A percentile compares a stretch with the other conserved stretches of the same genome.
phyloP scores from a whole-genome alignment of 2,113 vertebrate genomes.

The Peromyscus californicus region DNA sequence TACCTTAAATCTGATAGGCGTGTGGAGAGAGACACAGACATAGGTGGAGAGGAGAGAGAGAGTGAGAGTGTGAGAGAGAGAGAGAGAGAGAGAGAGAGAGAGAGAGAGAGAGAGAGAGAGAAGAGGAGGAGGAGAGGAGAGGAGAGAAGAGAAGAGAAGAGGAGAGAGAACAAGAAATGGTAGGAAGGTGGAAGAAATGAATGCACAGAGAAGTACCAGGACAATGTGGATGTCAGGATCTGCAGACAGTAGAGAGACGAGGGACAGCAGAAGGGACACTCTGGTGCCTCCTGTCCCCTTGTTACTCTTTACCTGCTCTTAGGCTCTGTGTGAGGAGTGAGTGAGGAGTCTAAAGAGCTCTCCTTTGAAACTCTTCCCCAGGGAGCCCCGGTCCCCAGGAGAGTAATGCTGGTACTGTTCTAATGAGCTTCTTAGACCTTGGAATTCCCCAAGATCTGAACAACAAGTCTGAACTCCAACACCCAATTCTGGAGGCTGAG shows the following conservation, averaged over 20 bases:
- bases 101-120: too few species aligned
- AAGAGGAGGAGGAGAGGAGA: not conserved
- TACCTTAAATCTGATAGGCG: not conserved
- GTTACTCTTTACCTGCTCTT: not conserved
- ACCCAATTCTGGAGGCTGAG: not conserved
- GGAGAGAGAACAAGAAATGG: not conserved
- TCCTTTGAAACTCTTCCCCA: slow-evolving; percentile 52
- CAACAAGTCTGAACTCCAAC: not conserved
- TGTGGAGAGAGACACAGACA: not conserved
- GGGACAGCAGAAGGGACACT: not conserved
- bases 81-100: not conserved
- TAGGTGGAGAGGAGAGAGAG: not conserved
- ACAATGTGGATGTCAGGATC: not conserved
- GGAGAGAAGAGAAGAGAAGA: too few species aligned
- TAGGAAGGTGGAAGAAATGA: not conserved
- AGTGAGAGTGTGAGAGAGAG: not conserved
- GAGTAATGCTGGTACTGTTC: not conserved
- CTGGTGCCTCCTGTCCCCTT: fast-evolving
- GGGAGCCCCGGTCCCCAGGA: slow-evolving; percentile 28
- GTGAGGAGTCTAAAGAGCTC: not conserved
- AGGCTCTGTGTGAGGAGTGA: not conserved
- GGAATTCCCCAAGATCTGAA: slow-evolving; percentile 50
- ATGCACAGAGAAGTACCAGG: not conserved
- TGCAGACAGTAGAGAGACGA: not conserved
- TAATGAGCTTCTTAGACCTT: slow-evolving; percentile 35